phyloP scores from a whole-genome alignment of 2,888 invertebrate species.

The Synergus itoensis region DNA sequence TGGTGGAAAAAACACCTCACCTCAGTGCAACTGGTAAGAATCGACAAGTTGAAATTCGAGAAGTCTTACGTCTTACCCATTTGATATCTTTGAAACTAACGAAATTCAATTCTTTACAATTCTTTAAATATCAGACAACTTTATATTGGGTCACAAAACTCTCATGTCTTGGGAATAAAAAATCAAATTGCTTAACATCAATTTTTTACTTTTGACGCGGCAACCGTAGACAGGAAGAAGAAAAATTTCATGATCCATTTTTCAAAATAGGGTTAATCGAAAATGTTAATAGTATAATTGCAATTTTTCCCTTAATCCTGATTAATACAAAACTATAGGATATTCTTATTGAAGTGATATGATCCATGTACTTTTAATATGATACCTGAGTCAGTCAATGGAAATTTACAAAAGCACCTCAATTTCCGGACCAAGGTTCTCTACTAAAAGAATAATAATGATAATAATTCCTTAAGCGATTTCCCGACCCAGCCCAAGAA shows the following conservation, averaged over 20 bases:
- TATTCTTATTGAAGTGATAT: too few relatives aligned
- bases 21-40: conserved; percentile 87
- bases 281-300: too few relatives aligned
- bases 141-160: neutral
- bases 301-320: too few relatives aligned
- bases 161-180: neutral
- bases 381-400: neutral
- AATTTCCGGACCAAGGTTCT: neutral
- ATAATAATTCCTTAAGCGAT: neutral
- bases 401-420: neutral
- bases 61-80: neutral
- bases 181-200: neutral
- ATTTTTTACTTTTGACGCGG: neutral
- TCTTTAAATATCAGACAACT: neutral
- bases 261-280: too few relatives aligned
- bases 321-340: neutral
- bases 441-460: neutral
- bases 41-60: neutral
- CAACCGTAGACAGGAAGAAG: neutral
- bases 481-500: conserved; percentile 41
- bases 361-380: too few relatives aligned
- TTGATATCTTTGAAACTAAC: neutral
- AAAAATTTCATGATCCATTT: neutral
- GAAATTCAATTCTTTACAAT: neutral
- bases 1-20: conserved; percentile 96